Base-by-base conservation (phyloP, 1,140 invertebrate species). In the Uloborus diversus region DNA sequence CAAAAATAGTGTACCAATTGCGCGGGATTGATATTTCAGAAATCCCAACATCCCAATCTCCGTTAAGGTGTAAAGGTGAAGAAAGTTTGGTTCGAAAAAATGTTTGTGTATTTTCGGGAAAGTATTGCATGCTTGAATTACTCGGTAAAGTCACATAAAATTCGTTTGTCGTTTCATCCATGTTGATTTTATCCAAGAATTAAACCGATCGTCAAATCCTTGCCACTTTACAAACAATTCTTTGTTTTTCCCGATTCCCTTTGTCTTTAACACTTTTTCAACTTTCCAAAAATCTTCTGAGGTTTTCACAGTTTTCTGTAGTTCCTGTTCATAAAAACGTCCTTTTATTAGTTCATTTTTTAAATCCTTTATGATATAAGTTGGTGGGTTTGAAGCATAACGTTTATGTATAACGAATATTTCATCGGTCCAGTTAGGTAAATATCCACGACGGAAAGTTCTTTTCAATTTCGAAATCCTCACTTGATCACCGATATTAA, bases 401-500 rank as follows among this genome's bases (percentile, higher is more conserved):
- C 25, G 4, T n/a, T 27, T 28, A 37, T 35, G 20, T 20, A 82
- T 68, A 4, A 27, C 62, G 56, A 71, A 81, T 7, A 80, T 27
- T 32, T 83, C 59, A 23, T 28, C 53, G 23, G 71, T 82, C 79
- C 64, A 82, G 13, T 65, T 76, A 20, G 75, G 62, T 0, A 56
- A 28, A 49, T 57, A 81, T 2, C 81, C 76, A 57, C 76, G 71
- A 7, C 70, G 27, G 51, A 82, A 83, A 51, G 30, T 7, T n/a
- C n/a, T 1, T 17, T 32, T 51, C 73, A 76, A 32, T 64, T 66
- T 73, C 20, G 27, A 70, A 33, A 82, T 56, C 4, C 70, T 35
- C 20, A 82, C 82, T 20, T 65, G 27, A 30, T 87, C 86, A 49
- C 84, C 84, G 25, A 85, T 20, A 64, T 82, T 80, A 68, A 85